A percentile compares a stretch with the other conserved stretches of the same genome.
Conservation (phyloP, 2,888 invertebrate genomes). For the Odontocerum albicorne region DNA sequence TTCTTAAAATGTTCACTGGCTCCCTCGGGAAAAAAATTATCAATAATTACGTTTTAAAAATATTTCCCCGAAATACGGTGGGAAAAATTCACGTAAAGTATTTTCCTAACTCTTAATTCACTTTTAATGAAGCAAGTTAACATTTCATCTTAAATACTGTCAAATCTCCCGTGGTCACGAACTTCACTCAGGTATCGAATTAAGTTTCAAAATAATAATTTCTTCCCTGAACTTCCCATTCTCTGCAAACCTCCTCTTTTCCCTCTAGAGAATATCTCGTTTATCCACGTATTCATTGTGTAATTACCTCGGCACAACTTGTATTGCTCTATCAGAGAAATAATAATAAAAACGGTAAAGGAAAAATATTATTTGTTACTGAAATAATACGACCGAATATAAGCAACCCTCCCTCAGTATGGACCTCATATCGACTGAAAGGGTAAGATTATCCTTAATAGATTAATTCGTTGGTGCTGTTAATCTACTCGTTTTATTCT, state of each 20-base stretch:
- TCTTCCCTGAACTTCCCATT: conserved; percentile 8
- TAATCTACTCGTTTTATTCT: too few species aligned
- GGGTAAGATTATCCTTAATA: too few species aligned
- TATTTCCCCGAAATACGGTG: not conserved
- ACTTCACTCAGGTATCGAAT: too few species aligned
- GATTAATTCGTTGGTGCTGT: too few species aligned
- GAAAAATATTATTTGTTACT: conserved; percentile 19
- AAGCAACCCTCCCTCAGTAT: too few species aligned
- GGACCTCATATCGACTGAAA: too few species aligned
- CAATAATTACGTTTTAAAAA: too few species aligned
- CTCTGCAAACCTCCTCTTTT: conserved; percentile 8
- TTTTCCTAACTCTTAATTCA: too few species aligned
- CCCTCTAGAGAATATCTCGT: conserved; percentile 10
- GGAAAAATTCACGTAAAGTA: too few species aligned
- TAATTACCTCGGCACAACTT: conserved; percentile 22
- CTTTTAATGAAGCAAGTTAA: not conserved
- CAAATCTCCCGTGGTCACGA: not conserved
- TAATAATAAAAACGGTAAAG: conserved; percentile 14
- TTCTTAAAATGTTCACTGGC: too few species aligned
- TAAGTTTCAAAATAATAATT: not conserved
- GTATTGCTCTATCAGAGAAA: conserved; percentile 23
- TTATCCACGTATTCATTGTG: conserved; percentile 26
- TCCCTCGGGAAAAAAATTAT: too few species aligned
- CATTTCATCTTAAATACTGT: not conserved
- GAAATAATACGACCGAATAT: too few species aligned